Evolutionary conservation across 2,797 vertebrate genomes (phyloP).

Genomic region (Thripadectes ignobilis): DNA sequence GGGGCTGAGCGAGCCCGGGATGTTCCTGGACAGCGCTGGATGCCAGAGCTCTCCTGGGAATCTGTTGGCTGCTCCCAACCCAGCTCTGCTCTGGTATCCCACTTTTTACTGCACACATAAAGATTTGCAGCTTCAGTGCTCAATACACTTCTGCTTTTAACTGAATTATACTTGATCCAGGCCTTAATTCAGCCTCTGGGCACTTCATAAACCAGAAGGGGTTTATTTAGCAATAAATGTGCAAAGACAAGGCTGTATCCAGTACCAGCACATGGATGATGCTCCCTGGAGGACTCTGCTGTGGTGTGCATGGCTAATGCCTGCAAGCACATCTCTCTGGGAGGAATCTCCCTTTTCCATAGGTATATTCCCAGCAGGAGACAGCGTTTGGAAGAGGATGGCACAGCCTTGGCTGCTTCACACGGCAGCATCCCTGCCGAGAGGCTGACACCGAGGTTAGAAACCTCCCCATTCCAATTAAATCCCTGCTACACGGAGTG

Average conservation of each 20-base stretch:
- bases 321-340: accelerated
- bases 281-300: background rate
- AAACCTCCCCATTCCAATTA: conserved; percentile 16
- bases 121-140: background rate
- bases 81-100: background rate
- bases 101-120: background rate
- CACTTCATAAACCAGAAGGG: background rate
- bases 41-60: accelerated
- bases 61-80: background rate
- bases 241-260: background rate
- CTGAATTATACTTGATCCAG: background rate
- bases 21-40: accelerated
- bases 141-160: background rate
- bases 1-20: background rate
- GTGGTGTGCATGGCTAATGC: accelerated
- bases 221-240: background rate
- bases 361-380: background rate
- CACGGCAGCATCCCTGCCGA: background rate
- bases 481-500: background rate
- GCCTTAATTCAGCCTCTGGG: background rate
- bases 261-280: accelerated
- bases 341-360: background rate
- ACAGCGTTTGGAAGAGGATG: background rate
- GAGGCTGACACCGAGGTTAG: background rate
- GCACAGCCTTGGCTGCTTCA: background rate